Evolutionary conservation across 2,113 vertebrate species (phyloP).

Genomic region (Pica pica): DNA sequence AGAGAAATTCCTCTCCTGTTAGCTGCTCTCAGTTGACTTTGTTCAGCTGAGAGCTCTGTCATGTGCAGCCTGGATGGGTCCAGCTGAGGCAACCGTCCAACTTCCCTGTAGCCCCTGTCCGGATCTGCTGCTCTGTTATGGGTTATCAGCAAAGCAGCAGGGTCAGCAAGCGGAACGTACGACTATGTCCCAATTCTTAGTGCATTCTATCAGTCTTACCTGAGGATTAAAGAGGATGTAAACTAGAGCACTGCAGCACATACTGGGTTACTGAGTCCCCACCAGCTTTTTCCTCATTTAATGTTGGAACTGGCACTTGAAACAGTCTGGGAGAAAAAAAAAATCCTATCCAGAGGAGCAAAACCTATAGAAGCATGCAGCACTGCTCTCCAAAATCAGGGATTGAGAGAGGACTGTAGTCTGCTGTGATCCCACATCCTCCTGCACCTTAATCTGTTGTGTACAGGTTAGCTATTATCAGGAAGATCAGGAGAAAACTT

Average conservation of each 20-base stretch:
- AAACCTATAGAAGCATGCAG: not conserved
- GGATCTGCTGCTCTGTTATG: not conserved
- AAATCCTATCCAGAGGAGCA: not conserved
- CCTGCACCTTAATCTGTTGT: not conserved
- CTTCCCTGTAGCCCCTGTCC: not conserved
- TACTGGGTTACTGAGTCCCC: not conserved
- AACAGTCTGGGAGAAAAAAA: not conserved
- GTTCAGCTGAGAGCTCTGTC: not conserved
- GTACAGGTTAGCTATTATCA: not conserved
- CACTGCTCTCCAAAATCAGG: not conserved
- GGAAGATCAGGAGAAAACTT: not conserved
- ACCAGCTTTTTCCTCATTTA: not conserved
- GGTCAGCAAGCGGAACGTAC: not conserved
- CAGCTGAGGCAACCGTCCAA: too few relatives aligned
- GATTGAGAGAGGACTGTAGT: not conserved
- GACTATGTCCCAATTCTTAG: not conserved
- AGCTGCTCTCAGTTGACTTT: not conserved
- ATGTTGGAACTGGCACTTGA: not conserved
- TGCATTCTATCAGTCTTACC: not conserved
- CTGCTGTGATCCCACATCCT: not conserved
- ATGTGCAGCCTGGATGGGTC: fast-evolving
- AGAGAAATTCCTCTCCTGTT: not conserved
- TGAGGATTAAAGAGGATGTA: not conserved
- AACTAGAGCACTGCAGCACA: not conserved
- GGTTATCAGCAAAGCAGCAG: not conserved